A percentile compares a stretch with the other conserved stretches of the same genome.
These are phyloP conservation scores for Urocitellus parryii DNA, from an alignment of 2,113 vertebrate species.

Conservation along the genomic window DNA sequence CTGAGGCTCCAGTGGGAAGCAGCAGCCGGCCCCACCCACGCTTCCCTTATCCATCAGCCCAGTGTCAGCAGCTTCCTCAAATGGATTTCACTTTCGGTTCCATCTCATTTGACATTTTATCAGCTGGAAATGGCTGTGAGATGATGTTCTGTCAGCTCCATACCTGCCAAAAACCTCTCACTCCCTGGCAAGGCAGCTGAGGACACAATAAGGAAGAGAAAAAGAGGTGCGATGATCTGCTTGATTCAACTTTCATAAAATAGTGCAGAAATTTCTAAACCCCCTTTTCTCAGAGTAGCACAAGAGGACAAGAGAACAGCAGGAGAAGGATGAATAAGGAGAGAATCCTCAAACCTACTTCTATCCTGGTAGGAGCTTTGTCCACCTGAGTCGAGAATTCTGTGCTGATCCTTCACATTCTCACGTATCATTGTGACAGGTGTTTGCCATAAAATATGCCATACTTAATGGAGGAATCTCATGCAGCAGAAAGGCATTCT, in stretches of 20 bases:
- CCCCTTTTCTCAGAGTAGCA: not conserved
- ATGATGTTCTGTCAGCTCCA: slow-evolving; percentile 86
- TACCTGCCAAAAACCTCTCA: slow-evolving; percentile 76
- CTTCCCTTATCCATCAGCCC: slow-evolving; percentile 66
- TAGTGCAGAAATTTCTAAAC: not conserved
- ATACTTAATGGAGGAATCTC: not conserved
- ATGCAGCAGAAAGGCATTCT: fast-evolving
- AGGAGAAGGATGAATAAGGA: fast-evolving
- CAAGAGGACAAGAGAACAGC: not conserved
- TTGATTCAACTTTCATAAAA: not conserved
- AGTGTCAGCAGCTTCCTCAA: slow-evolving; percentile 48
- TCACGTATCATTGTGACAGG: not conserved
- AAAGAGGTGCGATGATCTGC: slow-evolving; percentile 23
- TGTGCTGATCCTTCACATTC: not conserved
- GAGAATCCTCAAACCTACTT: not conserved
- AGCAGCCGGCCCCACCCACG: not conserved
- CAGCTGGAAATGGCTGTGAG: slow-evolving; percentile 89
- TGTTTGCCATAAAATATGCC: too few relatives aligned
- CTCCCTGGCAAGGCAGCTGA: slow-evolving; percentile 60
- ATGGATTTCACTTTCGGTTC: slow-evolving; percentile 86
- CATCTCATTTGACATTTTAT: slow-evolving; percentile 94
- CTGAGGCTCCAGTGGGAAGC: not conserved
- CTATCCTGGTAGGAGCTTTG: not conserved
- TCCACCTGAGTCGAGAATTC: not conserved
- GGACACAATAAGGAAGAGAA: slow-evolving; percentile 13